A percentile compares a stretch with the other conserved stretches of the same genome.
These are phyloP conservation scores for Pachydiplax longipennis DNA, from an alignment of 2,888 invertebrate genomes.

Conservation along the genomic window DNA sequence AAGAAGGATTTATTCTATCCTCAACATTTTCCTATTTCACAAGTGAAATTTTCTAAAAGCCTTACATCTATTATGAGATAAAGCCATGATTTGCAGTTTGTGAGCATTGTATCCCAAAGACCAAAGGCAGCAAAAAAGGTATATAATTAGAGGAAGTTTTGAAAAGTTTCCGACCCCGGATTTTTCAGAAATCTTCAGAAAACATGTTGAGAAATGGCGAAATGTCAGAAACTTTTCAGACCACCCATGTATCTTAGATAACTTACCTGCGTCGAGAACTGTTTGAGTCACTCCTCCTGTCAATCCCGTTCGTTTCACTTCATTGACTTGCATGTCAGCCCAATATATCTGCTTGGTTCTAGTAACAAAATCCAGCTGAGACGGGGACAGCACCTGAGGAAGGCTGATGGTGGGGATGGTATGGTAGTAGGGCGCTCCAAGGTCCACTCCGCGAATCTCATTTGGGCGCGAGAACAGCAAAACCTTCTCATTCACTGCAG, in stretches of 20 bases:
- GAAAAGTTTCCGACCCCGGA: no score
- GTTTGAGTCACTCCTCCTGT: constrained; percentile 74
- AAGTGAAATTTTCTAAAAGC: no score
- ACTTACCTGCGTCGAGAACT: constrained; percentile 73
- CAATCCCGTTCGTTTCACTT: constrained; percentile 74
- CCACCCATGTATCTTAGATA: neutral
- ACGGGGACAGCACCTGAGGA: constrained; percentile 74
- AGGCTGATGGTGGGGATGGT: constrained; percentile 82
- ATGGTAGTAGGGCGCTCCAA: constrained; percentile 76
- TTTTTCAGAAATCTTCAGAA: no score
- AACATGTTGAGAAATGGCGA: no score
- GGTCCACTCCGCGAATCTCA: constrained; percentile 84
- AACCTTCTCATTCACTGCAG: constrained; percentile 77
- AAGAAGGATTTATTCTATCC: neutral
- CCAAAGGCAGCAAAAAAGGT: no score
- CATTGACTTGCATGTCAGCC: constrained; percentile 78
- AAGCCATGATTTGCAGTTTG: no score
- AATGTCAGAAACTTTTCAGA: no score
- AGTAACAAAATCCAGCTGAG: constrained; percentile 74
- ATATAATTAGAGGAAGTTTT: no score
- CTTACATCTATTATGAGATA: no score
- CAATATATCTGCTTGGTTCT: constrained; percentile 75
- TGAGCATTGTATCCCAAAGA: no score
- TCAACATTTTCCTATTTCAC: no score
- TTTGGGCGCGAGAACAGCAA: constrained; percentile 77